Evolutionary conservation across 92 coral and sea anemone genomes (phyloP).

Genomic region (Zoanthus solanderi): DNA sequence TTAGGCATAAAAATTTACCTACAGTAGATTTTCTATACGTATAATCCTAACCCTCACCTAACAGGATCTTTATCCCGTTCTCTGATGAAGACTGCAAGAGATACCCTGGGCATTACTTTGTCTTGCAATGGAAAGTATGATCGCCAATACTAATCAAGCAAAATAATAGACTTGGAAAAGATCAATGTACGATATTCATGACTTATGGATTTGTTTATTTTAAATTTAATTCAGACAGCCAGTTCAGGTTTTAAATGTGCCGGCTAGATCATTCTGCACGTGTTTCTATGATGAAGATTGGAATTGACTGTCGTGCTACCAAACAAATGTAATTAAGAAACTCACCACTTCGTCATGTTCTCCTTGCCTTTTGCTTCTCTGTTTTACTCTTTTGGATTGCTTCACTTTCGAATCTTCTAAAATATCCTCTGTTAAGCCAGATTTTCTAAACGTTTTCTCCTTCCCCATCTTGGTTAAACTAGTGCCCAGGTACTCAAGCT

Average conservation of each 20-base stretch:
- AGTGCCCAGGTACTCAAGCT: neutral
- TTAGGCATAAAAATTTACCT: no score
- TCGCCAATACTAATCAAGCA: no score
- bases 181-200: no score
- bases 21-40: no score
- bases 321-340: neutral
- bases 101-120: no score
- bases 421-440: conserved; percentile 89
- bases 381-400: conserved; percentile 72
- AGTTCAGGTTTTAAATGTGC: neutral
- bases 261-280: neutral
- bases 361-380: conserved; percentile 84
- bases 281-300: neutral
- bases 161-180: no score
- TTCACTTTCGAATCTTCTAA: conserved; percentile 75
- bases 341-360: conserved; percentile 86
- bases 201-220: no score
- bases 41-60: no score
- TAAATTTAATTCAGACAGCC: no score
- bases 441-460: conserved; percentile 75
- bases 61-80: no score
- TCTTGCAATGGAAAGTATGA: no score
- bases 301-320: neutral
- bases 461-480: conserved; percentile 78
- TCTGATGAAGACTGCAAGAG: no score